Conservation (phyloP, 2,888 invertebrate genomes). For the Eupeodes luniger region DNA sequence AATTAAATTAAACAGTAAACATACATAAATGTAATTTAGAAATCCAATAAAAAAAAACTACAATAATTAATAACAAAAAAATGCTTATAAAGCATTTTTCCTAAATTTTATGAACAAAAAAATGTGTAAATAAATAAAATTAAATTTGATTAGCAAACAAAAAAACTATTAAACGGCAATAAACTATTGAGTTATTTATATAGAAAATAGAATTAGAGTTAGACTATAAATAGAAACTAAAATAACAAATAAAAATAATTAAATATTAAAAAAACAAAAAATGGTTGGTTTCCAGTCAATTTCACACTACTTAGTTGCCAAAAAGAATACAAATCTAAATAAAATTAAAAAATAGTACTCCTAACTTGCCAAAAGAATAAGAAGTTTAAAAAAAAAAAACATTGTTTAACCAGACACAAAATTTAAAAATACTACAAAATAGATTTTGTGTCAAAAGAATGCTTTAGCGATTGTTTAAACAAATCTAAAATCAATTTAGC, state of each 20-base stretch:
- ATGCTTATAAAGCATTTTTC: conserved; percentile 62
- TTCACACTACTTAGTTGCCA: conserved; percentile 47
- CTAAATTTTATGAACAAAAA: neutral
- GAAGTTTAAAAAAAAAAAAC: neutral
- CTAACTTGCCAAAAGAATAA: conserved; percentile 38
- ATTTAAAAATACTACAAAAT: conserved; percentile 28
- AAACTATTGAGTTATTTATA: conserved; percentile 60
- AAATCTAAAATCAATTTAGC: conserved; percentile 28
- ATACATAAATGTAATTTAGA: conserved; percentile 8
- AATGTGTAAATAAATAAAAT: conserved; percentile 56
- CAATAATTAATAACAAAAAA: conserved; percentile 39
- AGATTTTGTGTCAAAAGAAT: conserved; percentile 44
- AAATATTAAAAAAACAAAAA: conserved; percentile 9
- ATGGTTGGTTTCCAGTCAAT: conserved; percentile 70
- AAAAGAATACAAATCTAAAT: conserved; percentile 13
- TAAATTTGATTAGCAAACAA: conserved; percentile 30
- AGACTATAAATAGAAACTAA: conserved; percentile 21
- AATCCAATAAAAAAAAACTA: conserved; percentile 28
- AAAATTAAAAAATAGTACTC: neutral
- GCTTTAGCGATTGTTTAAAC: conserved; percentile 26
- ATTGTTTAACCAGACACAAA: conserved; percentile 21
- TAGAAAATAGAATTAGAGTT: conserved; percentile 39
- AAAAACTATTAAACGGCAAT: conserved; percentile 39
- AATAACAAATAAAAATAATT: neutral
- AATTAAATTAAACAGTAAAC: conserved; percentile 23